Conservation (phyloP, 2,888 invertebrate genomes). For the Microchrysa polita region DNA sequence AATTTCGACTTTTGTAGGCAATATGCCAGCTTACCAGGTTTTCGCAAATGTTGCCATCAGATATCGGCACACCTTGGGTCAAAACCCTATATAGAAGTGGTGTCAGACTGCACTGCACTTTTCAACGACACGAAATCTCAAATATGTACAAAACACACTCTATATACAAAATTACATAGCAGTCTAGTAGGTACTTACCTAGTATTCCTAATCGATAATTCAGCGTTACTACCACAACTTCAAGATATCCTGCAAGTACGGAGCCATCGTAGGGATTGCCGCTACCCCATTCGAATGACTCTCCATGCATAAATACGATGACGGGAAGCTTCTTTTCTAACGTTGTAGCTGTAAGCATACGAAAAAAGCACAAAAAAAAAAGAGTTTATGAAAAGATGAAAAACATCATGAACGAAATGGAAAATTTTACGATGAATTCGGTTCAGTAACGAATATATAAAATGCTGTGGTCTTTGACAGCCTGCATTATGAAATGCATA, state of each 20-base stretch:
- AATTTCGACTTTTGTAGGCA: too few relatives aligned
- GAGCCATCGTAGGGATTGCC: slow-evolving; percentile 98
- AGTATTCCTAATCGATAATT: slow-evolving; percentile 95
- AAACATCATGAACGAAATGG: too few relatives aligned
- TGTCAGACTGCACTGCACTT: too few relatives aligned
- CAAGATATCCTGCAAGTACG: slow-evolving; percentile 90
- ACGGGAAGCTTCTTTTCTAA: slow-evolving; percentile 64
- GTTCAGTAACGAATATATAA: slow-evolving; percentile 34
- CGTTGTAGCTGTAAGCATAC: slow-evolving; percentile 61
- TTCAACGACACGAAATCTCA: too few relatives aligned
- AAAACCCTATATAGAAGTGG: too few relatives aligned
- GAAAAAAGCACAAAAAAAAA: not conserved
- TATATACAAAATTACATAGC: too few relatives aligned
- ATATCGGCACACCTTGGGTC: too few relatives aligned
- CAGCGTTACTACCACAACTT: slow-evolving; percentile 93
- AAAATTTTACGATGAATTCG: not conserved
- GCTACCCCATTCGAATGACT: slow-evolving; percentile 92
- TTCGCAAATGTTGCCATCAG: too few relatives aligned
- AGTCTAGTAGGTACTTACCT: slow-evolving; percentile 66
- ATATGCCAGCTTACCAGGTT: too few relatives aligned
- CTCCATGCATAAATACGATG: slow-evolving; percentile 64
- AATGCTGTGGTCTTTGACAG: not conserved
- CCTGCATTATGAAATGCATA: too few relatives aligned
- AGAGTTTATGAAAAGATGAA: too few relatives aligned
- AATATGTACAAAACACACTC: too few relatives aligned